phyloP scores from a whole-genome alignment of 2,797 vertebrate species.

The Heliangelus exortis region DNA sequence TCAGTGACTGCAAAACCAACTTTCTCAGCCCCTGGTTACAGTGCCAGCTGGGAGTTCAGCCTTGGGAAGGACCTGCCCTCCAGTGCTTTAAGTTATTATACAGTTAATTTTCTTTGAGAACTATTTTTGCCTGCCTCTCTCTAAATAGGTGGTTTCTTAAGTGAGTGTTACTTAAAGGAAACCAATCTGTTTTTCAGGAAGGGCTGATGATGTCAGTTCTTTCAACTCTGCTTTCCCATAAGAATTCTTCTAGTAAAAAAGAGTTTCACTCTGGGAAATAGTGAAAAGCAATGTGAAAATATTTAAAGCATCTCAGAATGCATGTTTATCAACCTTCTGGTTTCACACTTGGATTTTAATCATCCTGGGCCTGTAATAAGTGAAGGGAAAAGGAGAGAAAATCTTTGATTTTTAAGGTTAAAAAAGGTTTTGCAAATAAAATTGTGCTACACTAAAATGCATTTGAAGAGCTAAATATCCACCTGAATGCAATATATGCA shows the following conservation, averaged over 20 bases:
- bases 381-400: not conserved
- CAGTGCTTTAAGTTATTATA: conserved; percentile 15
- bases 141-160: conserved; percentile 70
- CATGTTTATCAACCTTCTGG: conserved; percentile 2
- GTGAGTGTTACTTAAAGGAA: conserved; percentile 75
- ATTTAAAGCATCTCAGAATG: conserved; percentile 51
- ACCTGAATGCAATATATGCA: not conserved
- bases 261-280: conserved; percentile 69
- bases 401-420: not conserved
- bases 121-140: conserved; percentile 56
- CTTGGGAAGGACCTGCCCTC: conserved; percentile 3
- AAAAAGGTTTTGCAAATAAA: not conserved
- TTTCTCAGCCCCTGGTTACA: not conserved
- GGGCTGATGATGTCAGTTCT: conserved; percentile 56
- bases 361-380: rapidly evolving
- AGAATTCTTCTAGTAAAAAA: conserved; percentile 65
- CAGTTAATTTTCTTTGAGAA: conserved; percentile 48
- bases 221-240: conserved; percentile 71
- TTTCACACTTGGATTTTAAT: conserved; percentile 2
- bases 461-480: not conserved
- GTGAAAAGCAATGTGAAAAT: conserved; percentile 64
- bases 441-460: not conserved
- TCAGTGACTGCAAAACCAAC: not conserved
- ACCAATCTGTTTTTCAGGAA: conserved; percentile 73
- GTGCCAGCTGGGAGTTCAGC: not conserved